phyloP scores from a whole-genome alignment of 2,797 vertebrate genomes.

The Malurus splendens region DNA sequence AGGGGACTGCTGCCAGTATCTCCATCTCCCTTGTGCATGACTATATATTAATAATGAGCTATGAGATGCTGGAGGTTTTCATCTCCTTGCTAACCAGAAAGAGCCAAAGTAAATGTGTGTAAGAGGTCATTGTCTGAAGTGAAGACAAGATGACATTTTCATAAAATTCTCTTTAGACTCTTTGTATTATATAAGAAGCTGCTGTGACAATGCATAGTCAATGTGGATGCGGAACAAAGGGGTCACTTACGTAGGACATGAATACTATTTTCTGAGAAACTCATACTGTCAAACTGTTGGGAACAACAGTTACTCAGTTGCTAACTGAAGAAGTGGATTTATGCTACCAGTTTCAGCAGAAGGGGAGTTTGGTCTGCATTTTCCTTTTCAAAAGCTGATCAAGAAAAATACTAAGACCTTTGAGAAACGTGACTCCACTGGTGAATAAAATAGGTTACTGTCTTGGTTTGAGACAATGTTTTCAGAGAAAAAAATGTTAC shows the following conservation, averaged over 20 bases:
- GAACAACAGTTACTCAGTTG: not conserved
- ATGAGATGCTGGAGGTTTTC: not conserved
- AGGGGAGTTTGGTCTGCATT: not conserved
- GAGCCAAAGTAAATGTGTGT: not conserved
- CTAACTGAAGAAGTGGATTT: not conserved
- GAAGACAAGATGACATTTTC: not conserved
- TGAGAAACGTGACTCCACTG: not conserved
- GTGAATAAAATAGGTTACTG: not conserved
- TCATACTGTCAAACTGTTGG: not conserved
- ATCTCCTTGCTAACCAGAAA: not conserved
- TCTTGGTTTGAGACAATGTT: too few relatives aligned
- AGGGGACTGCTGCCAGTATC: not conserved
- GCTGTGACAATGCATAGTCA: not conserved
- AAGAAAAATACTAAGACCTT: not conserved
- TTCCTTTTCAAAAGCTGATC: not conserved
- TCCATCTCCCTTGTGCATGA: not conserved
- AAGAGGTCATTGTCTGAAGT: not conserved
- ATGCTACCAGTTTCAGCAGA: not conserved
- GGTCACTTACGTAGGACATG: not conserved
- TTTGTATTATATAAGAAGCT: not conserved
- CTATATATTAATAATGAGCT: slow-evolving; percentile 34
- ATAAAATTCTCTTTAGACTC: not conserved
- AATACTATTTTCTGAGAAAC: not conserved
- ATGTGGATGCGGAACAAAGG: not conserved
- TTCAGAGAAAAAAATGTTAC: too few relatives aligned